Conservation (phyloP, 2,113 vertebrate species). For the Chlorodrepanis virens region DNA sequence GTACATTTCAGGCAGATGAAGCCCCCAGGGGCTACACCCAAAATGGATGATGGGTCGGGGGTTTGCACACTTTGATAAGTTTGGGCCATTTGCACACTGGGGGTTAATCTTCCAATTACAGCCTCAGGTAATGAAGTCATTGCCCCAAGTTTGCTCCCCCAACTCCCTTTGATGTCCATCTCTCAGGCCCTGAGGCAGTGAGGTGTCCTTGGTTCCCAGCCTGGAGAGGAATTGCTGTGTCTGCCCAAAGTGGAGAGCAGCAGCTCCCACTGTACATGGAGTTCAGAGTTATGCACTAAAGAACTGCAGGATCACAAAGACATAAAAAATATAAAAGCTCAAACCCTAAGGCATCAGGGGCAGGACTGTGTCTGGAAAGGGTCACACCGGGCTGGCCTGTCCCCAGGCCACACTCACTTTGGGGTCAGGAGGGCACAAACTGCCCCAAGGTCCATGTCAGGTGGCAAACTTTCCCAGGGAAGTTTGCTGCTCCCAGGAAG, state of each 20-base stretch:
- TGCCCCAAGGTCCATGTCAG: fast-evolving
- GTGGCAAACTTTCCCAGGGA: not conserved
- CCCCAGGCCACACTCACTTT: fast-evolving
- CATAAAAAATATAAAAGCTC: fast-evolving
- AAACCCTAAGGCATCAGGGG: not conserved
- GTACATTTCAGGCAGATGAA: fast-evolving
- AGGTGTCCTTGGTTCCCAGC: not conserved
- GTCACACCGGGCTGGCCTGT: fast-evolving
- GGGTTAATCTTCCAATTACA: not conserved
- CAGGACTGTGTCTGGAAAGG: fast-evolving
- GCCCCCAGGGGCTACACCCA: fast-evolving
- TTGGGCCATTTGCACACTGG: not conserved
- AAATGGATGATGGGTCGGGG: fast-evolving
- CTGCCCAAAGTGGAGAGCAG: not conserved
- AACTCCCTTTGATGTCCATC: fast-evolving
- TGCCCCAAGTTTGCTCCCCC: fast-evolving
- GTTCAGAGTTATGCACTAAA: not conserved
- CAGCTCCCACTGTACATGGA: fast-evolving
- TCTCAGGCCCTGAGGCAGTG: not conserved
- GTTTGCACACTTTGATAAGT: not conserved
- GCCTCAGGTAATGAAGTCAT: not conserved
- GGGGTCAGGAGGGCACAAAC: not conserved
- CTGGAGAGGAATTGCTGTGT: not conserved
- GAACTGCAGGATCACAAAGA: not conserved
- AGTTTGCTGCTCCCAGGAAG: not conserved